These are phyloP conservation scores for Archips crataeganus DNA, from an alignment of 2,888 invertebrate genomes.

Conservation along the genomic window DNA sequence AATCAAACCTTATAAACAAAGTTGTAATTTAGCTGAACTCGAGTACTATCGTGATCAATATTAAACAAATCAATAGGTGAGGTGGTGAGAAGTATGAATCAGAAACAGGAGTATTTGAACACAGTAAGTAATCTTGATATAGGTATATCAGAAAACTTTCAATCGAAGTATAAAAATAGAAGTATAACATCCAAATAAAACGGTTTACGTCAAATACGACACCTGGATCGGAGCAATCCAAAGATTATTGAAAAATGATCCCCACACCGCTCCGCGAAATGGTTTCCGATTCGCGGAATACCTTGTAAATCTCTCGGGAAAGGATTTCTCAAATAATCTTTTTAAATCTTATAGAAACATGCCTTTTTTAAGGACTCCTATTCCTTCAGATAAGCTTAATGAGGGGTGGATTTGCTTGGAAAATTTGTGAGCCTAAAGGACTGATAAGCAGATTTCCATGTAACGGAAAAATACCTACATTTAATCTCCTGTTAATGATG, in stretches of 20 bases:
- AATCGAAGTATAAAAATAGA: conserved; percentile 18
- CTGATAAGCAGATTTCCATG: conserved; percentile 19
- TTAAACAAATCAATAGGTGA: background rate
- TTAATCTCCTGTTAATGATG: background rate
- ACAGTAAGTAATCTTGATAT: background rate
- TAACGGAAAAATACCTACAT: background rate
- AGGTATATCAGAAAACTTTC: background rate
- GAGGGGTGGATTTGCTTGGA: conserved; percentile 30
- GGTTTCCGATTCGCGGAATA: conserved; percentile 64
- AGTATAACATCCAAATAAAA: conserved; percentile 34
- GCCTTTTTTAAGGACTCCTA: conserved; percentile 34
- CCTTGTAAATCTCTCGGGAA: conserved; percentile 60
- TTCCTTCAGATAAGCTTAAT: conserved; percentile 36
- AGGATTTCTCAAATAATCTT: conserved; percentile 50
- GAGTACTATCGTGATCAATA: no score
- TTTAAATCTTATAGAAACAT: conserved; percentile 57
- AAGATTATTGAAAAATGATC: conserved; percentile 75
- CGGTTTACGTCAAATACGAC: conserved; percentile 40
- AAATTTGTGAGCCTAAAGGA: conserved; percentile 26
- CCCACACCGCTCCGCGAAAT: conserved; percentile 55
- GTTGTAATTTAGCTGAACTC: no score
- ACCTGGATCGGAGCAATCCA: conserved; percentile 55
- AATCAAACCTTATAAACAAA: no score
- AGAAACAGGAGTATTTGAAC: background rate
- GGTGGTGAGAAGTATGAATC: no score